Evolutionary conservation across 2,113 vertebrate species (phyloP), one percentile per base, ranked within the genome.

Genomic region (Xiphophorus hellerii): DNA sequence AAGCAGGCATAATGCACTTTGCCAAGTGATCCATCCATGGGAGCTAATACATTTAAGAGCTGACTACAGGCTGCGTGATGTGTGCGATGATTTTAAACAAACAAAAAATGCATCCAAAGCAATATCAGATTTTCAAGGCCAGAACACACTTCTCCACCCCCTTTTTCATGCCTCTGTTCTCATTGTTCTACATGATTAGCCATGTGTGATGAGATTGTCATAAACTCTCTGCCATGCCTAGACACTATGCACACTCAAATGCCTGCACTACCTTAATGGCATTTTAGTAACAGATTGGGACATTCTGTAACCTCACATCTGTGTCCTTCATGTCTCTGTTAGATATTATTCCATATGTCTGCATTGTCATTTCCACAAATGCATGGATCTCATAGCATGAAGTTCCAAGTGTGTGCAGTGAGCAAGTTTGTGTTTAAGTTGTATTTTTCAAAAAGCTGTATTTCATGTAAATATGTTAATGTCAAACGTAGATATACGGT

Each of bases 131-230:
- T 74, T 85, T 74, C 35, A 73, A 84, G 78, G 77, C 74, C 68
- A 73, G 63, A 83, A 89, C 83, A 79, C 81, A 85, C 85, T 86
- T 58, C 78, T 81, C 66, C 60, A 7, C 73, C 67, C 51, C 66
- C 65, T 73, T 66, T 31, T 71, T 69, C 70, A 75, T 69, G 85
- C 74, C 69, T 77, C 76, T 70, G 62, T 80, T 71, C 78, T 67
- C 81, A 86, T 82, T 87, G 90, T 90, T 87, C 83, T 84, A 71
- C 90, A 82, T 86, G 87, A 87, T 86, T 83, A 77, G 31, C 76
- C 86, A 85, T 86, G 84, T 89, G 86, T 83, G 84, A 85, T 73
- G 66, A 81, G 77, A 78, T 33, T 74, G 71, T 75, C 81, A 83
- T 60, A 80, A 74, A 76, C 69, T 39, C 79, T 29, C 63, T 65